Conservation (phyloP, 1,140 invertebrate species). For the Drosophila auraria region DNA sequence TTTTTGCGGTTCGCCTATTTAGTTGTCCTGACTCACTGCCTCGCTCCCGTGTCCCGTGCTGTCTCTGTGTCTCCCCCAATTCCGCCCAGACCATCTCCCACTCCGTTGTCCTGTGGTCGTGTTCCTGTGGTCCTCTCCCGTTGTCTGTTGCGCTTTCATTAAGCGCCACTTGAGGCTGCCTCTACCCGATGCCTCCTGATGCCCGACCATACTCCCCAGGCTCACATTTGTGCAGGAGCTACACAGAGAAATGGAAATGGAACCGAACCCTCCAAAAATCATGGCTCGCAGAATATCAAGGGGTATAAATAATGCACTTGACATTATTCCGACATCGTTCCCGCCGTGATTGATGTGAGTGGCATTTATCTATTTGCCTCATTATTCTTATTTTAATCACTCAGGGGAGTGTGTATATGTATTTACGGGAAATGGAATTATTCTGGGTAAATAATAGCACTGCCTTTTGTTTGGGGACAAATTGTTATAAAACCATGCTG, state of each 20-base stretch:
- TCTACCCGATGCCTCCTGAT: slow-evolving; percentile 16
- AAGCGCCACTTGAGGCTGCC: slow-evolving; percentile 76
- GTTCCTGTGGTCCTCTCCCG: slow-evolving; percentile 55
- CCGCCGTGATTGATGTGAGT: slow-evolving; percentile 17
- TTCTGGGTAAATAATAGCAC: not conserved
- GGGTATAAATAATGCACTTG: slow-evolving; percentile 16
- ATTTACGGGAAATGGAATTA: not conserved
- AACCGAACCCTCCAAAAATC: slow-evolving; percentile 5
- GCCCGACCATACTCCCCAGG: slow-evolving; percentile 44
- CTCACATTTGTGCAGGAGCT: slow-evolving; percentile 63
- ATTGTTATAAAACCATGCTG: slow-evolving; percentile 6
- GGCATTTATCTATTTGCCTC: slow-evolving; percentile 10
- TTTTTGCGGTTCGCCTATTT: slow-evolving; percentile 69
- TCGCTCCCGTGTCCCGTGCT: not conserved
- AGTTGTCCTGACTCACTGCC: slow-evolving; percentile 46
- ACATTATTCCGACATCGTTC: slow-evolving; percentile 3
- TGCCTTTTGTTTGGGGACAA: not conserved
- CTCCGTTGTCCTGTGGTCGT: slow-evolving; percentile 42
- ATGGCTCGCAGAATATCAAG: not conserved
- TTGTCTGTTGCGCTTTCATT: slow-evolving; percentile 81
- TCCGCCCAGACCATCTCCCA: slow-evolving; percentile 18
- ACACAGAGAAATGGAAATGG: slow-evolving; percentile 21
- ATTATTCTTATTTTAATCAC: slow-evolving; percentile 16
- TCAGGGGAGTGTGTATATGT: slow-evolving; percentile 1
- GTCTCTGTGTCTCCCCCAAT: not conserved